Conservation (phyloP, 37 sponge, comb jelly and placozoan genomes). For the Oscarella lobularis region DNA sequence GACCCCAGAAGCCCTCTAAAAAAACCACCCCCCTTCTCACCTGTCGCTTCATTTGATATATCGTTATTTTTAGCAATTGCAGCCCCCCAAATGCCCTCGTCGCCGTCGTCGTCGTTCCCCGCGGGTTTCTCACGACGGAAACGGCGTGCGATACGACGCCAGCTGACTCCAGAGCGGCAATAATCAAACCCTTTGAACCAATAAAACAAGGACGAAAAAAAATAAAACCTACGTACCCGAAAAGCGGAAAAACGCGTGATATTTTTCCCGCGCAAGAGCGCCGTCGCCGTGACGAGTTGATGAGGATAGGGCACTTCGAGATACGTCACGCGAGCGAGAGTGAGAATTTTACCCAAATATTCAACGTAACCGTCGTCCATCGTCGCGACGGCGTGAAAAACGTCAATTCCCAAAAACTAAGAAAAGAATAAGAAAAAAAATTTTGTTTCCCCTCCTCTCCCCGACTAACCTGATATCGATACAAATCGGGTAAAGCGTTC, state of each 20-base stretch:
- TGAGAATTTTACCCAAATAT: background rate
- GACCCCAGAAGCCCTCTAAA: too few relatives aligned
- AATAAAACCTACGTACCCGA: too few relatives aligned
- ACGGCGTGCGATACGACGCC: background rate
- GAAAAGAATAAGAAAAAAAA: too few relatives aligned
- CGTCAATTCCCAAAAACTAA: background rate
- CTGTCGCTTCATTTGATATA: too few relatives aligned
- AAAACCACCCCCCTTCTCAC: too few relatives aligned
- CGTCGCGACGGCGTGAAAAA: background rate
- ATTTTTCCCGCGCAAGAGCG: background rate
- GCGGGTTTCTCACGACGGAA: too few relatives aligned
- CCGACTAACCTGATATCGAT: background rate
- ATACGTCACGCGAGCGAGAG: background rate
- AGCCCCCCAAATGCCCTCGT: too few relatives aligned
- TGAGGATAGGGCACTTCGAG: background rate
- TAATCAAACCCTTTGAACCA: background rate
- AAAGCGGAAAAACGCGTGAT: background rate
- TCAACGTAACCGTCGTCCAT: background rate
- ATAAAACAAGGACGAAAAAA: too few relatives aligned
- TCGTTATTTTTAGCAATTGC: too few relatives aligned
- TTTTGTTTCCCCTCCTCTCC: too few relatives aligned
- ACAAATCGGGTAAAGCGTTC: background rate
- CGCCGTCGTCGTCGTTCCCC: too few relatives aligned
- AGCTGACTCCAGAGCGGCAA: background rate
- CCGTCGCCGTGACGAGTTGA: background rate